phyloP scores from a whole-genome alignment of 2,888 invertebrate genomes.

The Ramazzottius varieornatus region DNA sequence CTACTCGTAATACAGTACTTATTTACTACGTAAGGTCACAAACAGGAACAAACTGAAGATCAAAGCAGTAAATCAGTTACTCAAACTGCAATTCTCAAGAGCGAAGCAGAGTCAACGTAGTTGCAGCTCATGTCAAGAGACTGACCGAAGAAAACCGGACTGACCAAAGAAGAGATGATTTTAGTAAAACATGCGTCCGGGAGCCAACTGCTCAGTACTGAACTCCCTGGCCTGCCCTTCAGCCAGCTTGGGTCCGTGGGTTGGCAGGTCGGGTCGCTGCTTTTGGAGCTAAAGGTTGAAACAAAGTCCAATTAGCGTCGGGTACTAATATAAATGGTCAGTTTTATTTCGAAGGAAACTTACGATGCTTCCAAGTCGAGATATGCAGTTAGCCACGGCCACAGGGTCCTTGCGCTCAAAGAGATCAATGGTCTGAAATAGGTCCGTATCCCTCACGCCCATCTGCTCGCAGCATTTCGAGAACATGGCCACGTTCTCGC shows the following conservation, averaged over 20 bases:
- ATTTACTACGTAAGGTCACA: too few relatives aligned
- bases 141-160: background rate
- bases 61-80: too few relatives aligned
- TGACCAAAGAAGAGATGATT: background rate
- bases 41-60: too few relatives aligned
- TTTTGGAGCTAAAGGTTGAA: background rate
- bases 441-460: background rate
- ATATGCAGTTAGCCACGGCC: background rate
- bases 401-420: background rate
- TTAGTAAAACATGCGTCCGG: background rate
- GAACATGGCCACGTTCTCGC: background rate
- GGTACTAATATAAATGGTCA: too few relatives aligned
- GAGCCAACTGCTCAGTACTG: background rate
- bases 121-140: too few relatives aligned
- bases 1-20: too few relatives aligned
- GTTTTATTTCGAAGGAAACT: background rate
- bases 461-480: background rate
- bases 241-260: background rate
- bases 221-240: background rate
- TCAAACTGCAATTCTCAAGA: too few relatives aligned
- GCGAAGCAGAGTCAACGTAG: too few relatives aligned
- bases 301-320: too few relatives aligned
- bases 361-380: background rate
- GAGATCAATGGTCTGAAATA: background rate
- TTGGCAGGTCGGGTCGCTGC: background rate